Conservation (phyloP, 2,797 vertebrate species). For the Rousettus madagascariensis region DNA sequence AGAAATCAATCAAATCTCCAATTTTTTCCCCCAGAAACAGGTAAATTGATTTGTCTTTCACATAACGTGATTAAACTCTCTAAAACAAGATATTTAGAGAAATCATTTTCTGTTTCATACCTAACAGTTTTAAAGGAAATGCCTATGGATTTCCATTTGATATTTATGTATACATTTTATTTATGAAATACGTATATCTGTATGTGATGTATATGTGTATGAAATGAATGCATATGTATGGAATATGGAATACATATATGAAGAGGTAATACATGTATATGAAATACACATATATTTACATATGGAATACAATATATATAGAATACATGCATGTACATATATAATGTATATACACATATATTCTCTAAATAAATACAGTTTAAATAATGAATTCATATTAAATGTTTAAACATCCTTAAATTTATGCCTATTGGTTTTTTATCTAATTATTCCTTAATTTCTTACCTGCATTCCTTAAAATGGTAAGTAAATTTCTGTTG, state of each 20-base stretch:
- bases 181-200: no score
- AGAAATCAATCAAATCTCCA: constrained; percentile 46
- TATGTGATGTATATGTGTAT: neutral
- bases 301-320: neutral
- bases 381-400: neutral
- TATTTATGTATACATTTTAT: neutral
- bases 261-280: neutral
- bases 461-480: constrained; percentile 67
- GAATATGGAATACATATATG: neutral
- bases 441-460: constrained; percentile 59
- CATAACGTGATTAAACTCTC: neutral
- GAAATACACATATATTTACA: neutral
- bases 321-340: neutral
- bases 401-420: constrained; percentile 24
- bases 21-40: neutral
- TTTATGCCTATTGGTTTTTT: constrained; percentile 16
- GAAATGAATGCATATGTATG: neutral
- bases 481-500: constrained; percentile 76
- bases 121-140: neutral
- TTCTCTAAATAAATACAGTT: neutral
- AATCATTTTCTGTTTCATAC: neutral
- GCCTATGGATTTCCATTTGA: neutral
- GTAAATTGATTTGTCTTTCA: constrained; percentile 19
- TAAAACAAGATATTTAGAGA: constrained; percentile 10
- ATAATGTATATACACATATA: neutral